Base-by-base conservation (phyloP, 2,113 vertebrate species). In the Hydrochoerus hydrochaeris region DNA sequence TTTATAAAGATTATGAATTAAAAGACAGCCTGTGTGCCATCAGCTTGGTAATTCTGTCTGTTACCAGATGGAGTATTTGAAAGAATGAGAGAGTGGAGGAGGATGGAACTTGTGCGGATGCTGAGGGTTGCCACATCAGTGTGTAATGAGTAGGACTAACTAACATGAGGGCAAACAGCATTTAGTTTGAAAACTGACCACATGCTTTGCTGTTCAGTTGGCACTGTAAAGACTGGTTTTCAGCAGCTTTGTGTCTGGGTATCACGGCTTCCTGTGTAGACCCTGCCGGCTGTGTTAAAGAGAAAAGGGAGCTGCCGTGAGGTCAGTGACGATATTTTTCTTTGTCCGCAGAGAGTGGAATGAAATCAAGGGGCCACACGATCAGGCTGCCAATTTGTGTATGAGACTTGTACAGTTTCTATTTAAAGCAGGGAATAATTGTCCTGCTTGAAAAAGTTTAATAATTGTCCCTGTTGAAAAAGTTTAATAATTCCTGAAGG, bases 121-220 rank as follows among this genome's bases (percentile, higher is more conserved):
- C 88, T 95, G 91, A 73, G 96, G 46, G 94, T 32, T 1, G 0
- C 84, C 93, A 49, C 44, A 52, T 95, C 60, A 46, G 88, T n/a
- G 75, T 41, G 22, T 84, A 73, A 95, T 87, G 52, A 93, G 87
- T 35, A 91, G 90, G 80, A 77, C 62, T 94, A 35, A 91, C 85
- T 97, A 96, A 90, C 96, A 28, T 41, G 35, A 85, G 91, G 88
- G 49, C 54, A 19, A 20, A 57, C 16, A 4, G 16, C 17, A 20
- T 57, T 57, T 57, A 57, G 54, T 57, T 57, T 57, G 54, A 57
- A 98, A 98, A 97, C 28, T 98, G 95, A 93, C 96, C 97, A 97
- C 94, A 96, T 98, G 96, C 96, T 97, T 97, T 96, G 93, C 91
- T 97, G 95, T 98, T 97, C 98, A 97, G 96, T 96, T 96, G 95